These are phyloP conservation scores for Nemoura dubitans DNA, from an alignment of 2,888 invertebrate species.

Conservation along the genomic window DNA sequence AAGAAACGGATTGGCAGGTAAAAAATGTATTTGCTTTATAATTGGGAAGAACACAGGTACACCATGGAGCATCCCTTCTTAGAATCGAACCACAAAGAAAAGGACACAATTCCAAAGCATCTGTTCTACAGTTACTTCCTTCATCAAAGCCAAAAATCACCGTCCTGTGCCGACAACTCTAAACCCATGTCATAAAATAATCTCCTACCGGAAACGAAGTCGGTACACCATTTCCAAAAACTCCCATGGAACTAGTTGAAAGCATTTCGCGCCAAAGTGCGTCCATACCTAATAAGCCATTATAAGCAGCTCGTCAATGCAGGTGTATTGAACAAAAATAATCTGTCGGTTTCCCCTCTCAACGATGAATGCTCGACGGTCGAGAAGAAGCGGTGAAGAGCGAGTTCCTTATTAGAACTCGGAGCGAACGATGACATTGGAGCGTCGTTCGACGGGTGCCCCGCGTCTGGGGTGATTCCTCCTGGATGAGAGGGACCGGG, in stretches of 20 bases:
- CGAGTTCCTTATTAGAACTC: background rate
- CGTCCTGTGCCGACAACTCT: no score
- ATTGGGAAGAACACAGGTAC: background rate
- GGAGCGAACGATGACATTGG: background rate
- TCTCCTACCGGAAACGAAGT: no score
- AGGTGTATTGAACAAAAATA: conserved; percentile 21
- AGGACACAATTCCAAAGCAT: background rate
- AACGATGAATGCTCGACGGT: background rate
- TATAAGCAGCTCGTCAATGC: background rate
- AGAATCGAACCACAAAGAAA: background rate
- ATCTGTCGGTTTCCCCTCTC: background rate
- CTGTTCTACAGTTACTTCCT: background rate
- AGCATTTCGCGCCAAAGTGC: background rate
- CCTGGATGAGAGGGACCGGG: background rate
- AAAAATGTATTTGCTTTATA: no score
- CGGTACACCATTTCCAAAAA: no score
- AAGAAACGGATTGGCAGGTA: no score
- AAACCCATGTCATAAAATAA: no score
- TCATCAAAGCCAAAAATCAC: no score
- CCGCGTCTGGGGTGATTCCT: background rate
- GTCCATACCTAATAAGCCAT: background rate
- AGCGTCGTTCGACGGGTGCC: background rate
- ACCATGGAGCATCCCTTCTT: background rate
- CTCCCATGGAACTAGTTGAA: no score
- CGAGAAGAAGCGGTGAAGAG: background rate